Base-by-base conservation (phyloP, 2,888 invertebrate genomes). In the Archaeoteleia sp. region DNA sequence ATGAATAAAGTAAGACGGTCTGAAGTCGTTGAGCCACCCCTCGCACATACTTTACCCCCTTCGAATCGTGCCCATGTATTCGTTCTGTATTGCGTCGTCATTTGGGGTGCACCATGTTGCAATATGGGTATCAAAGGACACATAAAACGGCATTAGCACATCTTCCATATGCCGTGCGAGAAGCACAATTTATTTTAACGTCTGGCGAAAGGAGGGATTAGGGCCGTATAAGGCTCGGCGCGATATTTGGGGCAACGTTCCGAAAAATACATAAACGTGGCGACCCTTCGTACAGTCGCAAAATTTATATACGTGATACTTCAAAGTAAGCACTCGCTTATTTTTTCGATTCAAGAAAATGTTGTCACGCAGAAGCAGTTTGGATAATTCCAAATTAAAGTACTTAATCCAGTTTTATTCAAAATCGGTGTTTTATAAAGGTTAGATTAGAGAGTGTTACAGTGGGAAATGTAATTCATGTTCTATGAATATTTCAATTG, bases 121-220 rank as follows among this genome's bases (percentile, higher is more conserved):
- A 79, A 78, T 82, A 81, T 72, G 79, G 76, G 73, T 76, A 81
- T 81, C 78, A 74, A 74, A 67, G 71, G 69, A 74, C 63, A 72
- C 81, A 81, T 83, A 83, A 83, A 83, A 72, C 74, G 77, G 82
- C 74, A 83, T 83, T 83, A 83, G 74, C 75, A 32, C 78, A 73
- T 80, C 76, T 76, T 78, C 81, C 80, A 78, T 79, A 78, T 80
- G 82, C 74, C 69, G 63, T 67, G 68, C 35, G 60, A 67, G 49
- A 70, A 70, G 67, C 42, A 57, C 73, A 71, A 72, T 76, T 76
- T 77, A 73, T 75, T 73, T 72, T 53, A 62, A 61, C 68, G 66
- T 65, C 60, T 14, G 40, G 23, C 9, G 54, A 67, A 63, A 57
- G 46, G 42, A 14, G 45, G 57, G 65, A 63, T 53, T 46, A 55